Conservation (phyloP, 1,140 invertebrate genomes). For the Drosophila melanogaster region Release_6_plus_ISO1_MT NT_037436.4:4976501-4977000, state of each 20-base stretch:
- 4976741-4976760: constrained; percentile 36
- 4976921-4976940: too few species aligned
- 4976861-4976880: background rate
- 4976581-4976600: constrained; percentile 18
- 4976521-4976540: constrained; percentile 25
- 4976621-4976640: constrained; percentile 45
- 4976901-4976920: background rate
- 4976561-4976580: constrained; percentile 16
- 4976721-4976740: constrained; percentile 53
- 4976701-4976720: constrained; percentile 32
- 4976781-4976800: constrained; percentile 20
- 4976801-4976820: constrained; percentile 48
- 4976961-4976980: too few species aligned
- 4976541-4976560: background rate
- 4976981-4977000: too few species aligned
- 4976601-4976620: constrained; percentile 43
- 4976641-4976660: constrained; percentile 74
- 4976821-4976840: constrained; percentile 32
- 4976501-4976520: constrained; percentile 1
- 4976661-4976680: constrained; percentile 11
- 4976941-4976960: too few species aligned
- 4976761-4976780: constrained; percentile 49
- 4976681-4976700: background rate
- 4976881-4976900: background rate
- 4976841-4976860: constrained; percentile 62